A percentile compares a stretch with the other conserved stretches of the same genome.
These are phyloP conservation scores for Chloroceryle aenea DNA, from an alignment of 2,113 vertebrate species.

Conservation along the genomic window DNA sequence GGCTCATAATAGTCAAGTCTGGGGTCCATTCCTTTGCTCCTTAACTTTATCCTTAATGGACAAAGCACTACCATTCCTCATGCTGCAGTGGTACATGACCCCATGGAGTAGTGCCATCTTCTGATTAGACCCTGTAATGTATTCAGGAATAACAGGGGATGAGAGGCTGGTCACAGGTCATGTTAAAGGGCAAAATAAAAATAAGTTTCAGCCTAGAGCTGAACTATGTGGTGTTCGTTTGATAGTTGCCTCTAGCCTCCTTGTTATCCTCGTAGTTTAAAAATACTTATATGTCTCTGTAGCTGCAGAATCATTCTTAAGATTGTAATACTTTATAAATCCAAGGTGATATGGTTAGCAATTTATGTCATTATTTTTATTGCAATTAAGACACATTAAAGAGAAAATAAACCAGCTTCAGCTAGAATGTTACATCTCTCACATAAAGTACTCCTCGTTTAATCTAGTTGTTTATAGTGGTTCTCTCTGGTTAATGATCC, in stretches of 20 bases:
- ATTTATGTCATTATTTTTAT: constrained; percentile 59
- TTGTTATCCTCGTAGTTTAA: neutral
- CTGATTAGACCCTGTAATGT: neutral
- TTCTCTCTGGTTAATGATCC: constrained; percentile 19
- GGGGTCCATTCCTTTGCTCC: neutral
- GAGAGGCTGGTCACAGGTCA: neutral
- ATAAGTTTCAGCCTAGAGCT: neutral
- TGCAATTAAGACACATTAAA: constrained; percentile 18
- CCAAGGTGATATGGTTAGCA: neutral
- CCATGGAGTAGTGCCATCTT: neutral
- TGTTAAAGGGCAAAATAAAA: neutral
- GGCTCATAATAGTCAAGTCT: neutral
- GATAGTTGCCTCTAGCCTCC: neutral
- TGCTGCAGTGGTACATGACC: neutral
- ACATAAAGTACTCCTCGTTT: neutral
- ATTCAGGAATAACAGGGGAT: neutral
- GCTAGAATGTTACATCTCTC: neutral
- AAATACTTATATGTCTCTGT: neutral
- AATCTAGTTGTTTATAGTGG: neutral
- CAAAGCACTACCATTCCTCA: neutral
- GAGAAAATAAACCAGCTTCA: neutral
- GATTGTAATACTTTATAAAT: neutral
- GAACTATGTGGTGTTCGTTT: neutral
- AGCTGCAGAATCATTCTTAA: neutral
- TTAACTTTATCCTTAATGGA: neutral